Conservation (phyloP, 2,113 vertebrate species). For the Fulmarus glacialis region DNA sequence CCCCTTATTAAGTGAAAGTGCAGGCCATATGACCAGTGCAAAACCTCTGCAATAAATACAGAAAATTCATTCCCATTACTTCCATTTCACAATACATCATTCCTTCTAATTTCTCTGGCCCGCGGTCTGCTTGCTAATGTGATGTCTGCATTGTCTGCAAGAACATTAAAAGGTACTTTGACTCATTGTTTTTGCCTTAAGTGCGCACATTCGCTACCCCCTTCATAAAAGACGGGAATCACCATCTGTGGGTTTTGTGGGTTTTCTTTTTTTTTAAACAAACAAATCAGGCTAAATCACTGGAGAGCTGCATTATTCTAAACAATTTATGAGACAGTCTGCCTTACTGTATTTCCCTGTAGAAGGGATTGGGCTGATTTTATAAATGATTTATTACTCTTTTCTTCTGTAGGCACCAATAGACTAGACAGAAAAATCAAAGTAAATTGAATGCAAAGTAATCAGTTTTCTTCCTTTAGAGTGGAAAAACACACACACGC, state of each 20-base stretch:
- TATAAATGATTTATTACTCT: constrained; percentile 77
- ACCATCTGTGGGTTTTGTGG: background rate
- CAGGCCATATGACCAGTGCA: background rate
- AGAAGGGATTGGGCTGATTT: constrained; percentile 64
- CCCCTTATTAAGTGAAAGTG: background rate
- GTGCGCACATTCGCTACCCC: background rate
- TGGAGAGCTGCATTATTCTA: constrained; percentile 67
- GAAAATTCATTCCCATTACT: background rate
- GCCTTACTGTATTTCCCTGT: constrained; percentile 66
- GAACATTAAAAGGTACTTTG: background rate
- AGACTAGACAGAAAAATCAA: constrained; percentile 68
- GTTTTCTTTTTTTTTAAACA: constrained; percentile 38
- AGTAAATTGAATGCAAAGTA: constrained; percentile 65
- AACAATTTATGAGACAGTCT: constrained; percentile 78
- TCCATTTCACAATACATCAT: fast-evolving
- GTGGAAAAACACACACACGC: background rate
- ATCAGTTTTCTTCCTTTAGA: constrained; percentile 24
- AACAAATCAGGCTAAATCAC: constrained; percentile 68
- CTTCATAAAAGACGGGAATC: background rate
- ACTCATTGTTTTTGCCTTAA: constrained; percentile 25
- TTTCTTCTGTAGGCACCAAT: constrained; percentile 67
- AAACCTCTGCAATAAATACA: background rate
- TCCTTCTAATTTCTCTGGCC: background rate
- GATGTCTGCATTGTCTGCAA: background rate
- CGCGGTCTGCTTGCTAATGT: background rate